Evolutionary conservation across 2,113 vertebrate species (phyloP), one percentile per base, ranked within the genome.

Genomic region (Elgaria multicarinata): DNA sequence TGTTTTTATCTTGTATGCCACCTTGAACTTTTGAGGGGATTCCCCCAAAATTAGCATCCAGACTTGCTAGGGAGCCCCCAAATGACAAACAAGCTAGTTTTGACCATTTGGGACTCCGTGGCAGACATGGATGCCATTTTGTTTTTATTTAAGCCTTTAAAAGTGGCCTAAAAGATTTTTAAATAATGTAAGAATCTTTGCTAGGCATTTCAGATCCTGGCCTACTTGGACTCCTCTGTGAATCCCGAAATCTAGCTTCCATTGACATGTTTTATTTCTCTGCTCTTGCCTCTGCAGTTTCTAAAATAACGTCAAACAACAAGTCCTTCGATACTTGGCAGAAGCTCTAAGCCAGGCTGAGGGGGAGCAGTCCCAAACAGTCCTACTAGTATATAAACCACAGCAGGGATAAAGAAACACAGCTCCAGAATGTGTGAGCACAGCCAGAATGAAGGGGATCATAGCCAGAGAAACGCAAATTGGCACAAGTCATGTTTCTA

Each of bases 381-480:
- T 91, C 78, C 87, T 87, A 87, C 96, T 92, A 94, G 87, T 64
- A 92, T 90, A 94, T 90, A 94, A 89, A 87, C 71, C 91, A 95
- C 83, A 84, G 92, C 42, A 88, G 91, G 93, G 88, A 91, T 94
- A 94, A 95, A 96, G 94, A 94, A n/a, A 93, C 92, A 91, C 92
- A 94, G 93, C 91, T 92, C 95, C 93, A 93, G 93, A 93, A 42
- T 81, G 75, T 85, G 77, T 86, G 92, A 95, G 91, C 91, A 89
- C 66, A 93, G 93, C 66, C 92, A 95, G 90, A 94, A 95, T 93
- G 92, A 86, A 94, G 92, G 91, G 92, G 88, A 95, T 92, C 93
- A 96, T 97, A 96, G 93, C 96, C 96, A 95, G 87, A 97, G 96
- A 96, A 97, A 97, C 97, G 88, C 93, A 93, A 93, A 96, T 93